Evolutionary conservation across 2,113 vertebrate species (phyloP).

Genomic region (Pelecanoides urinatrix): DNA sequence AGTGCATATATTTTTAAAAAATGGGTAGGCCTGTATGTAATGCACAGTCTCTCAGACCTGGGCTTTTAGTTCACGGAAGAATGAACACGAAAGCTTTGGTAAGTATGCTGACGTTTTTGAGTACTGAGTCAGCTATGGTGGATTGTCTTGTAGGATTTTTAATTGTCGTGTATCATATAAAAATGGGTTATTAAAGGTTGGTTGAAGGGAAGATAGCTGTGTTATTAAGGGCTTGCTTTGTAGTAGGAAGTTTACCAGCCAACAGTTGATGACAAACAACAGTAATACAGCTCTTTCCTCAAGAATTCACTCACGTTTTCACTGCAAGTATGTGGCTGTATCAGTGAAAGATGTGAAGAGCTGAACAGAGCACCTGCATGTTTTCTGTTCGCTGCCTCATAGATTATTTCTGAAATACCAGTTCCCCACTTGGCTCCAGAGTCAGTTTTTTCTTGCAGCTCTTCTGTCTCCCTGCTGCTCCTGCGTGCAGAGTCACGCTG

Average conservation of each 20-base stretch:
- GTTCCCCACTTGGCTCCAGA: not conserved
- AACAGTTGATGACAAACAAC: not conserved
- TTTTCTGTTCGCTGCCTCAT: not conserved
- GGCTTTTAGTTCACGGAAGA: not conserved
- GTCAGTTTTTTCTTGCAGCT: not conserved
- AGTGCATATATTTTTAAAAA: rapidly evolving
- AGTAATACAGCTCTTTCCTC: not conserved
- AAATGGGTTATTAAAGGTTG: not conserved
- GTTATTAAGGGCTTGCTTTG: not conserved
- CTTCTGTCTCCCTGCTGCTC: not conserved
- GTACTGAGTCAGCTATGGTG: not conserved
- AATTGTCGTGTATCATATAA: not conserved
- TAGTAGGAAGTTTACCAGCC: not conserved
- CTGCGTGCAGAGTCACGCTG: not conserved
- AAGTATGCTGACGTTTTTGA: not conserved
- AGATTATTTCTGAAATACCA: no score
- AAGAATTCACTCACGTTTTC: rapidly evolving
- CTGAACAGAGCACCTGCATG: rapidly evolving
- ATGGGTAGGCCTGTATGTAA: not conserved
- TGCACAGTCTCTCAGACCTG: not conserved
- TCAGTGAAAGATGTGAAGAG: rapidly evolving
- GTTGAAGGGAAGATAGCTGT: not conserved
- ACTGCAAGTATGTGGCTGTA: not conserved
- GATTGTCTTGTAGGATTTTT: not conserved
- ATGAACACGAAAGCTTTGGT: rapidly evolving